phyloP scores from a whole-genome alignment of 2,888 invertebrate species.

The Campoplex capitator region DNA sequence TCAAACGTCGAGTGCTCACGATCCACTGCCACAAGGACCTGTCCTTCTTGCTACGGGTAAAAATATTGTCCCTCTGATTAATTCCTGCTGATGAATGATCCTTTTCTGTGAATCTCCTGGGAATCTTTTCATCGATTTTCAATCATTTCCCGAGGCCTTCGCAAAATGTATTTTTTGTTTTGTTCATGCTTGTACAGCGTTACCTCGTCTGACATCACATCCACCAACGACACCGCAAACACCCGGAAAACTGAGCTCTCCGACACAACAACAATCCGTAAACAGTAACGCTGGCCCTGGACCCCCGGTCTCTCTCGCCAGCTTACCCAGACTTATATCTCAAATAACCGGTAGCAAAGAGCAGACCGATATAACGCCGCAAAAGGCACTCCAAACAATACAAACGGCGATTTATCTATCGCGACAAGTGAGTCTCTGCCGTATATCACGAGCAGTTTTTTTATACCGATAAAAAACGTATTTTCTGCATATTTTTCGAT shows the following conservation, averaged over 20 bases:
- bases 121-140: not conserved
- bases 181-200: conserved; percentile 81
- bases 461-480: too few relatives aligned
- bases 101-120: too few relatives aligned
- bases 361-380: conserved; percentile 86
- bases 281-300: conserved; percentile 82
- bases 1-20: conserved; percentile 86
- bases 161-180: not conserved
- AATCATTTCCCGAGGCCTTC: too few relatives aligned
- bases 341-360: conserved; percentile 85
- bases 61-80: not conserved
- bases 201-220: conserved; percentile 88
- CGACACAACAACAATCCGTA: conserved; percentile 80
- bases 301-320: conserved; percentile 85
- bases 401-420: conserved; percentile 84
- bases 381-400: conserved; percentile 86
- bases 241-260: conserved; percentile 80
- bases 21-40: conserved; percentile 86
- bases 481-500: too few relatives aligned
- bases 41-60: conserved; percentile 87
- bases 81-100: not conserved
- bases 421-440: conserved; percentile 79
- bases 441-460: not conserved
- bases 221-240: conserved; percentile 83
- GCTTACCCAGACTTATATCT: conserved; percentile 85